These are phyloP conservation scores for Heteractis magnifica DNA, from an alignment of 92 coral and sea anemone genomes.

Conservation along the genomic window DNA sequence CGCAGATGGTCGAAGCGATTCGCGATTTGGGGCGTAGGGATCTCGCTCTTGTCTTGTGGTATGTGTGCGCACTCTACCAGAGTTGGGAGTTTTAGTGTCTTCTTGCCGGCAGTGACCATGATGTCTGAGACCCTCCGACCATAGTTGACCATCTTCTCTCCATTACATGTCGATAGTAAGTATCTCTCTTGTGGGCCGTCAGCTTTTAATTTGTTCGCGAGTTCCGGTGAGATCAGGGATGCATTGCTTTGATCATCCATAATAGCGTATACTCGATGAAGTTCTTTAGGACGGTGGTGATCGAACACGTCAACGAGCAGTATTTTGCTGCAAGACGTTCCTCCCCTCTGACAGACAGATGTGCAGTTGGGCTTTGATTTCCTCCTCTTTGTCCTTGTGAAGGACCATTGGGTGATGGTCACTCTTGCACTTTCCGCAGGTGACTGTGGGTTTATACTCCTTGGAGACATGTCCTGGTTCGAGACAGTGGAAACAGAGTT, in stretches of 20 bases:
- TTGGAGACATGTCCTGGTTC: conserved; percentile 17
- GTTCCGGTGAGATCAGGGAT: conserved; percentile 32
- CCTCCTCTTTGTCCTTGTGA: conserved; percentile 32
- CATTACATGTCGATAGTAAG: conserved; percentile 50
- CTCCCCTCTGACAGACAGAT: conserved; percentile 1
- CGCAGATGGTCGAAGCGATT: conserved; percentile 54
- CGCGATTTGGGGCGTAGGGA: conserved; percentile 41
- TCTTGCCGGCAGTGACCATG: neutral
- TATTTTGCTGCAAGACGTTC: conserved; percentile 22
- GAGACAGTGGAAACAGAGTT: conserved; percentile 44
- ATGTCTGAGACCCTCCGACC: conserved; percentile 61
- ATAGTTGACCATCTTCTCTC: conserved; percentile 46
- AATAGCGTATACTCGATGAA: neutral
- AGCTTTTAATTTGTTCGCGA: conserved; percentile 37
- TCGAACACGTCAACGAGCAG: conserved; percentile 6
- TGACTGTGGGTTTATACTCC: conserved; percentile 16
- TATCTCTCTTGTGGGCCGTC: conserved; percentile 41
- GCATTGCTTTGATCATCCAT: conserved; percentile 7
- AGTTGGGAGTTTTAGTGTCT: conserved; percentile 24
- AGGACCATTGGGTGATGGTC: conserved; percentile 28
- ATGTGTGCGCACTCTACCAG: conserved; percentile 20
- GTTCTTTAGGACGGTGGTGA: neutral
- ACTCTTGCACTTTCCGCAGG: conserved; percentile 36
- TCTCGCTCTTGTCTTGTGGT: conserved; percentile 46
- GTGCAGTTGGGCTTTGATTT: conserved; percentile 2